A percentile compares a stretch with the other conserved stretches of the same genome.
Conservation (phyloP, 1,140 invertebrate species). For the Prorops nasuta region DNA sequence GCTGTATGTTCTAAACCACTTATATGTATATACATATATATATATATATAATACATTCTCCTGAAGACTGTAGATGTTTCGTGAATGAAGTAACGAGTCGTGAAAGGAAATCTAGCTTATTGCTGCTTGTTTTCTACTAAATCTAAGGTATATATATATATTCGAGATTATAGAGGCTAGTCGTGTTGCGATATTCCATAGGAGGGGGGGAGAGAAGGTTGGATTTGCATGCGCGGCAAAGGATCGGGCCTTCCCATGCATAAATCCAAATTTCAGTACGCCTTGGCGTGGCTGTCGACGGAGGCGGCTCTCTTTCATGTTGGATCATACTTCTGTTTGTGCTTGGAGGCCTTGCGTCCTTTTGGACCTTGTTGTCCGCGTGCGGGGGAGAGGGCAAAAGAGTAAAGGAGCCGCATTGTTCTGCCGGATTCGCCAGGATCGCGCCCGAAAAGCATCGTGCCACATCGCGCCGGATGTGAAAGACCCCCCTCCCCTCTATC, state of each 20-base stretch:
- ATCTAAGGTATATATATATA: too few species aligned
- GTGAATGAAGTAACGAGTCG: too few species aligned
- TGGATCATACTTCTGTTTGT: slow-evolving; percentile 39
- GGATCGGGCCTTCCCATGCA: slow-evolving; percentile 27
- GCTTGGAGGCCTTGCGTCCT: slow-evolving; percentile 20
- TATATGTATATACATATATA: too few species aligned
- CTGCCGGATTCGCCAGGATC: slow-evolving; percentile 29
- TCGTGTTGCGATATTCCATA: too few species aligned
- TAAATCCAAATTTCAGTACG: slow-evolving; percentile 40
- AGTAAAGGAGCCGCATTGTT: slow-evolving; percentile 33
- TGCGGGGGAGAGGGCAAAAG: slow-evolving; percentile 1
- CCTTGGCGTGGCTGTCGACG: slow-evolving; percentile 2
- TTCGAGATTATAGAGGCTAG: too few species aligned
- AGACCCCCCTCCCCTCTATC: background rate
- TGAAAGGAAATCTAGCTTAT: too few species aligned
- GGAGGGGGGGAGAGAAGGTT: too few species aligned
- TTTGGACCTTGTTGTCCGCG: slow-evolving; percentile 22
- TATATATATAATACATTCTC: too few species aligned
- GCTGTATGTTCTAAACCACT: too few species aligned
- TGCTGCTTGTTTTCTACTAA: too few species aligned
- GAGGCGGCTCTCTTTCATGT: slow-evolving; percentile 37
- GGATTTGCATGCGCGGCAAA: slow-evolving; percentile 36
- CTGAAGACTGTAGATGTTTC: too few species aligned
- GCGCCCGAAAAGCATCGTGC: too few species aligned
- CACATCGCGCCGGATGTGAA: background rate